Evolutionary conservation across 2,888 invertebrate species (phyloP), one percentile per base, ranked within the genome.

Genomic region (Ceramica pisi): DNA sequence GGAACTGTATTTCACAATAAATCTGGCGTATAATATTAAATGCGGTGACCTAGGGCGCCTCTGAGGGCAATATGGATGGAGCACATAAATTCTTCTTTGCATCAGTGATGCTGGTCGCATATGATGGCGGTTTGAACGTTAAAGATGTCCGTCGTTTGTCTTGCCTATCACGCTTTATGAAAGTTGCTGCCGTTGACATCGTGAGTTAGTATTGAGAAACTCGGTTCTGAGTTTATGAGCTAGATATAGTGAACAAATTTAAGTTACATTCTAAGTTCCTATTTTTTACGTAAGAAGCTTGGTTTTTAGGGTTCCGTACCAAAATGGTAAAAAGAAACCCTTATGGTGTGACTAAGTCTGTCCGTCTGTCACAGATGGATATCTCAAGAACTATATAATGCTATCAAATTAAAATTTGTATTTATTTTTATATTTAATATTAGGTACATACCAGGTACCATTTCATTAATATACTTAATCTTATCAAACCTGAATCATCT

Each of bases 21-120:
- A 90, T 90, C 87, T 86, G 83, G 82, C 79, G 84, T 79, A 84
- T 84, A 86, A 86, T 85, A 86, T 87, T 85, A 86, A 88, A 78
- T 61, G 75, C 50, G 65, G 71, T 26, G 60, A 71, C 67, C 71
- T 48, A 76, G 74, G 75, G 79, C 48, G 81, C 68, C 75, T 60
- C 70, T 44, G 67, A 77, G 71, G 75, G 79, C 78, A 80, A 83
- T 86, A 85, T 87, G 84, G 84, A 92, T 91, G 89, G 88, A 80
- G 86, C 75, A 80, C 88, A 92, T 92, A 91, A 92, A 92, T 92
- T 91, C 89, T 89, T 92, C 91, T 91, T 91, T 91, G 88, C 91
- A 89, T 86, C 85, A 86, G 82, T 84, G 86, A 87, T 89, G 86
- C 85, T 84, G 88, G 81, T 82, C 89, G 84, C 88, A 88, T 90